Percentiles rank a stretch among this genome's conserved stretches.
Evolutionary conservation across 2,113 vertebrate genomes (phyloP).

Genomic region (Hirundichthys speculiger): DNA sequence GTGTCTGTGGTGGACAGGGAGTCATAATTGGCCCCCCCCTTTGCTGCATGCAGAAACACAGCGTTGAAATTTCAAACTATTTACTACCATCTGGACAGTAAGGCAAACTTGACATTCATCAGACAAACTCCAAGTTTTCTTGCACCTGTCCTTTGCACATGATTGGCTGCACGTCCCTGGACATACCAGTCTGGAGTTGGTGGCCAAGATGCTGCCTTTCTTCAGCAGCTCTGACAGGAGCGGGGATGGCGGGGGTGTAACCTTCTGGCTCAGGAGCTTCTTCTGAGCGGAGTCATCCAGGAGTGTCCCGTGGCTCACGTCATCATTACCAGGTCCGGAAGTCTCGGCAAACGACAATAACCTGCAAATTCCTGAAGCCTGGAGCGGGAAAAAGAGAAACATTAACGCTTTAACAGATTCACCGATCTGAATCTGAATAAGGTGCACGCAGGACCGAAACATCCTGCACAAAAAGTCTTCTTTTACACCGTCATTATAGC

Average conservation of each 20-base stretch:
- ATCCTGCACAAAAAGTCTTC: too few relatives aligned
- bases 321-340: constrained; percentile 85
- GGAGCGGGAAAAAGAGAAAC: constrained; percentile 59
- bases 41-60: too few relatives aligned
- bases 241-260: constrained; percentile 93
- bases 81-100: too few relatives aligned
- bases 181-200: constrained; percentile 93
- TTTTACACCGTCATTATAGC: too few relatives aligned
- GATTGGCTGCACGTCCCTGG: not conserved
- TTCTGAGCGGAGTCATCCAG: constrained; percentile 93
- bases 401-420: not conserved
- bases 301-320: constrained; percentile 86
- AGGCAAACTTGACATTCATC: too few relatives aligned
- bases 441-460: too few relatives aligned
- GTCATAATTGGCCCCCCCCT: too few relatives aligned
- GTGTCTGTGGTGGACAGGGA: too few relatives aligned
- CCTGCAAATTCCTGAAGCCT: constrained; percentile 85
- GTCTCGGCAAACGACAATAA: constrained; percentile 85
- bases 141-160: too few relatives aligned
- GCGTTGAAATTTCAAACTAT: too few relatives aligned
- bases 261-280: constrained; percentile 93
- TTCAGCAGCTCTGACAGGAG: constrained; percentile 97
- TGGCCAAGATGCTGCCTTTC: constrained; percentile 94
- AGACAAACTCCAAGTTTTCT: too few relatives aligned
- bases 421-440: not conserved